phyloP scores from a whole-genome alignment of 2,888 invertebrate genomes.

The Mimachlamys varia region DNA sequence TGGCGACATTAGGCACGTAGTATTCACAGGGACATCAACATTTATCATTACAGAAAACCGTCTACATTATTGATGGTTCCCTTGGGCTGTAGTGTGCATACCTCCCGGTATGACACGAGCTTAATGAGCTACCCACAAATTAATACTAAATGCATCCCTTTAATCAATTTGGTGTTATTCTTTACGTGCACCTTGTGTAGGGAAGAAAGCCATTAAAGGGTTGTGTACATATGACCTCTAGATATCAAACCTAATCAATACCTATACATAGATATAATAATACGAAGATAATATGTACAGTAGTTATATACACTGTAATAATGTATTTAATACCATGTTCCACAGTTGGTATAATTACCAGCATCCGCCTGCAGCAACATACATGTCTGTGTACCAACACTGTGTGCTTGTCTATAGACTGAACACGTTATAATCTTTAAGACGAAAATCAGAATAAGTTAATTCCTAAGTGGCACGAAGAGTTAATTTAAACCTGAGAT shows the following conservation, averaged over 20 bases:
- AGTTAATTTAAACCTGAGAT: too few species aligned
- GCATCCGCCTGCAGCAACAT: too few species aligned
- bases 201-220: not conserved
- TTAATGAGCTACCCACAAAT: not conserved
- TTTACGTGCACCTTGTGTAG: not conserved
- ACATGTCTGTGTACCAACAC: too few species aligned
- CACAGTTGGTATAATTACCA: too few species aligned
- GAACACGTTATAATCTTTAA: too few species aligned
- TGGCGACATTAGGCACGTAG: not conserved
- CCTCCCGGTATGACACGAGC: not conserved
- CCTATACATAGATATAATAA: too few species aligned
- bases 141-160: constrained; percentile 15
- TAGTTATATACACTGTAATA: too few species aligned
- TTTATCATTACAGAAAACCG: not conserved
- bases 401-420: too few species aligned
- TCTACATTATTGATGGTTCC: not conserved
- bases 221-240: not conserved
- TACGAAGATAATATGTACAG: too few species aligned
- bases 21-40: not conserved
- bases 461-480: too few species aligned
- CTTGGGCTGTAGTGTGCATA: not conserved
- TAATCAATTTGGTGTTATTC: not conserved
- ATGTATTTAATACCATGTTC: too few species aligned
- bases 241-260: not conserved
- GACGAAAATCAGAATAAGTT: too few species aligned